Evolutionary conservation across 2,888 invertebrate genomes (phyloP), one percentile per base, ranked within the genome.

Genomic region (Lucinisca nassula): DNA sequence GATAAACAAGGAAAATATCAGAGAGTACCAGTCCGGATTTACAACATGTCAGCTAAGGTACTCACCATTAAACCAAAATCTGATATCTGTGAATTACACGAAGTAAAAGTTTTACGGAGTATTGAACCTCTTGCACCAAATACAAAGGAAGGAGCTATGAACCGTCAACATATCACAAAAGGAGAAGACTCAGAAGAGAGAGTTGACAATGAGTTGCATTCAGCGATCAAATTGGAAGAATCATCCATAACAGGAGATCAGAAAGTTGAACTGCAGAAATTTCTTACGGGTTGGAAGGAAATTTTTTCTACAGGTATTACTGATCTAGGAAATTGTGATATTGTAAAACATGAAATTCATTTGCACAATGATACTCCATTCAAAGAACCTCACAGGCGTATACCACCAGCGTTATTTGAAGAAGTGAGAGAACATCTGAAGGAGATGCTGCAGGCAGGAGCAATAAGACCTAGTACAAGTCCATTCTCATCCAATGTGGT

Each of bases 361-460:
- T 37, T 79, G 30, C 1, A 21, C 4, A 51, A 70, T 51, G 38
- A 49, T 17, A 45, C 40, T 17, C 79, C 79, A 17, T 79, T 79
- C 55, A 79, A 58, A 24, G 58, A 79, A 67, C 38, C 61, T n/a
- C n/a, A 82, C 75, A 55, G 75, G 14, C 37, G 76, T 14, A 76
- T 82, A 27, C 82, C 82, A 67, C 82, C 76, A 24, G 67, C 82
- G 12, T 51, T 82, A 35, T 38, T 27, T 51, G n/a, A 79, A 40
- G 79, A 79, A 32, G 79, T 79, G 14, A 61, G n/a, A n/a, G n/a
- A n/a, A n/a, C n/a, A n/a, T n/a, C n/a, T n/a, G n/a, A n/a, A n/a
- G n/a, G n/a, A n/a, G 61, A 24, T 79, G 45, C 32, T 79, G 38
- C 37, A 38, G 12, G 67, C 61, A 4, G 67, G 40, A 14, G 30